A percentile compares a stretch with the other conserved stretches of the same genome.
Conservation (phyloP, 2,888 invertebrate genomes). For the Selenia dentaria region DNA sequence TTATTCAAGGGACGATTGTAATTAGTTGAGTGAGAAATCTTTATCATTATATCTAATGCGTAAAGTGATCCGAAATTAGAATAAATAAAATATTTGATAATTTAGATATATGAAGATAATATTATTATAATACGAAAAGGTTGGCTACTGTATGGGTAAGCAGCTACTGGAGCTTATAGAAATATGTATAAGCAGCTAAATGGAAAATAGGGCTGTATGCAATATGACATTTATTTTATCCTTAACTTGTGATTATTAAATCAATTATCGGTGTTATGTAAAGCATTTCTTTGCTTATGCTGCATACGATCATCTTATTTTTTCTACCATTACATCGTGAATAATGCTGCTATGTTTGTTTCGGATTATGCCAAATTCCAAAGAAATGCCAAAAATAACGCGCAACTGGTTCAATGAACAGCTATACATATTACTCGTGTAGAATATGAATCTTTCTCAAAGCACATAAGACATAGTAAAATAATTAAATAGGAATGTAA, state of each 20-base stretch:
- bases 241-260: too few relatives aligned
- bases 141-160: conserved; percentile 13
- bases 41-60: not conserved
- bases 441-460: too few relatives aligned
- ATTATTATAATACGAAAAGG: not conserved
- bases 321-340: not conserved
- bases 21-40: not conserved
- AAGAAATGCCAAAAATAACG: conserved; percentile 22
- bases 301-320: too few relatives aligned
- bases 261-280: too few relatives aligned
- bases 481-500: too few relatives aligned
- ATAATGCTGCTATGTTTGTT: conserved; percentile 11
- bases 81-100: not conserved
- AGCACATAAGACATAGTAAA: too few relatives aligned
- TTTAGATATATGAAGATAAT: too few relatives aligned
- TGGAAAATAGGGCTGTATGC: not conserved
- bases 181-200: conserved; percentile 14
- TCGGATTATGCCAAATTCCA: conserved; percentile 16
- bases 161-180: conserved; percentile 7
- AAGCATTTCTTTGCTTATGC: too few relatives aligned
- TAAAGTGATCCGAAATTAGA: conserved; percentile 5
- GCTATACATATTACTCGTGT: not conserved
- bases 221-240: not conserved
- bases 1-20: not conserved
- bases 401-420: conserved; percentile 5